Conservation (phyloP, 2,888 invertebrate species). For the Yponomeuta evonymella region DNA sequence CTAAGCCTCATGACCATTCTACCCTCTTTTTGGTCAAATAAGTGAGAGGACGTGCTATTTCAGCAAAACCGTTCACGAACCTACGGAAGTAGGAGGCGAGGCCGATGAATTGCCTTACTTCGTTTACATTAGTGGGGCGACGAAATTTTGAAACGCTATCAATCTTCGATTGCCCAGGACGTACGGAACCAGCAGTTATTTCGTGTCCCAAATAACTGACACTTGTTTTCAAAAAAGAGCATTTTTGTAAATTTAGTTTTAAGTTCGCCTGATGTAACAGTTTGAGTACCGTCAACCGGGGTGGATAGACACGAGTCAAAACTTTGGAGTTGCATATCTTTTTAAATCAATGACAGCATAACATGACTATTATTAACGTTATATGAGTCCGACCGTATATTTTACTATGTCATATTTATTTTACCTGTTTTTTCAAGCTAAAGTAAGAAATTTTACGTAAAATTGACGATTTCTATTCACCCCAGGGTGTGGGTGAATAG, state of each 20-base stretch:
- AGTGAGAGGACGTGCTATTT: slow-evolving; percentile 19
- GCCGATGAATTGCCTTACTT: slow-evolving; percentile 18
- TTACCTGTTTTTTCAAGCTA: too few relatives aligned
- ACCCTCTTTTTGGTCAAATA: slow-evolving; percentile 22
- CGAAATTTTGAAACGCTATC: slow-evolving; percentile 16
- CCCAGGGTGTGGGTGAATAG: too few relatives aligned
- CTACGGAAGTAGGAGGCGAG: slow-evolving; percentile 19
- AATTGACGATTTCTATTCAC: too few relatives aligned
- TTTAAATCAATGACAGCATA: too few relatives aligned
- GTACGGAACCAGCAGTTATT: slow-evolving; percentile 14
- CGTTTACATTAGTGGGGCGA: slow-evolving; percentile 18
- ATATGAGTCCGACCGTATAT: too few relatives aligned
- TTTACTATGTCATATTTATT: too few relatives aligned
- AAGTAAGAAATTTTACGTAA: too few relatives aligned
- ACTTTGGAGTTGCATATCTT: too few relatives aligned
- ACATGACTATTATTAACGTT: too few relatives aligned
- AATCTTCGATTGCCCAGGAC: slow-evolving; percentile 15
- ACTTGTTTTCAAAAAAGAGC: slow-evolving; percentile 6
- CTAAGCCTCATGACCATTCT: slow-evolving; percentile 20
- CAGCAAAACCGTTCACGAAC: slow-evolving; percentile 17
- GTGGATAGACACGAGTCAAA: too few relatives aligned
- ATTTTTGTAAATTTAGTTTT: slow-evolving; percentile 17
- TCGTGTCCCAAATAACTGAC: neutral
- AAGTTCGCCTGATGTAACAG: slow-evolving; percentile 14
- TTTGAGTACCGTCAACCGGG: slow-evolving; percentile 13